Evolutionary conservation across 2,797 vertebrate species (phyloP), one percentile per base, ranked within the genome.

Genomic region (Pempheris klunzingeri): DNA sequence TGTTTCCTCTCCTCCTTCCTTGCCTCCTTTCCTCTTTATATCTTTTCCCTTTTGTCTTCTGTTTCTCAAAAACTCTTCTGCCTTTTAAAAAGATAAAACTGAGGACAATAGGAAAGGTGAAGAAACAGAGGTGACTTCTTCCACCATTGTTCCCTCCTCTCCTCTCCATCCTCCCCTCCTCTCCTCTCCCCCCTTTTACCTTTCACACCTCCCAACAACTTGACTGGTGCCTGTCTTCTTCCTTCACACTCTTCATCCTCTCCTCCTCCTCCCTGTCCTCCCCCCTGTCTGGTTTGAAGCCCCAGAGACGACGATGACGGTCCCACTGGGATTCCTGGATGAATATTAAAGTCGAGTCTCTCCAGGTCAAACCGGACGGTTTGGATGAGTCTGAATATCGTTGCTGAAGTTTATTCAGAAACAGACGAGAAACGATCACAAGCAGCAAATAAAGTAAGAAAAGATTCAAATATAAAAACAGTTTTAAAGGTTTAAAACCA

Each of bases 221-320:
- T 77, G 63, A 79, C 70, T 64, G 55, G 52, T 63, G 52, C 49
- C 53, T 62, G 38, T 88, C 77, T 63, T 52, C 74, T 41, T 55
- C 46, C 47, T 66, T 72, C 77, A 32, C 59, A 43, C 67, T 71
- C 71, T 43, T 71, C 71, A 28, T 69, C 80, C n/a, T 62, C 24
- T 72, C 39, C 47, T 66, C 74, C 39, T 71, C 60, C 28, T 62
- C 55, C n/a, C n/a, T n/a, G n/a, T n/a, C n/a, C n/a, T n/a, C 54
- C 67, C 62, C 34, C 49, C 77, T 58, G 81, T 81, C 84, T 83
- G 73, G 39, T 54, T 50, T 77, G 58, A 84, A 80, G 84, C 82
- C 73, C 50, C 24, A 17, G 78, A 84, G 85, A 81, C 7, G 4
- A 5, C 12, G 2, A 6, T 2, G n/a, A n/a, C n/a, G 52, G 62